Evolutionary conservation across 2,797 vertebrate genomes (phyloP), one percentile per base, ranked within the genome.

Genomic region (Arctocebus calabarensis): DNA sequence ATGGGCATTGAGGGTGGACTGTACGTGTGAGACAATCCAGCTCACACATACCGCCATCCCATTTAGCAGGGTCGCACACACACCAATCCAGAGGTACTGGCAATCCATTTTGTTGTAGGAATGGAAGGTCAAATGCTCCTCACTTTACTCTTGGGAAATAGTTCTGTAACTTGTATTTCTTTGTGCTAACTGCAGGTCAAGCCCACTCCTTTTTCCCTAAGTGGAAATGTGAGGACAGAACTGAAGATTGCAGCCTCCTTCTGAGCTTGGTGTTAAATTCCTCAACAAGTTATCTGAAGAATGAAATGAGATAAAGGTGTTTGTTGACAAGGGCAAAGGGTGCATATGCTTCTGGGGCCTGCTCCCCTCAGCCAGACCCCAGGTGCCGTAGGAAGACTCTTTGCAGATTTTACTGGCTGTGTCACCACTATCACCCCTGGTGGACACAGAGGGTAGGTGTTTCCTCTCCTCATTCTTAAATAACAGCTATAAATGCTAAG

Each of bases 401-500:
- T 78, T 19, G n/a, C 32, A 48, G n/a, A 20, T 61, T 32, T 34
- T 2, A 6, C 2, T 64, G 62, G 29, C 64, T 66, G 5, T 40
- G 52, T 32, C 23, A 55, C n/a, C 59, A 61, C 20, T 64, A 23
- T 52, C n/a, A 10, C 5, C 22, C 48, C 64, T 29, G 4, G 45
- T 29, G 48, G 82, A 19, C 13, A 19, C 77, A 1, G 0, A n/a
- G 20, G 29, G 27, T 12, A 52, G 8, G 4, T 0, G 0, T 25
- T 12, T 43, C 29, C 55, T 92, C 29, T 45, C 52, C 13, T 43
- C 20, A 55, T 16, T 7, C 22, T 43, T 73, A 25, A 19, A 23
- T 29, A 32, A 62, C 22, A 81, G n/a, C 3, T 16, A 43, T 43
- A 27, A 61, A 64, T 17, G 14, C 27, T 14, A 37, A 52, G 14